Evolutionary conservation across 2,797 vertebrate species (phyloP), one percentile per base, ranked within the genome.

Genomic region (Nyctibius grandis): DNA sequence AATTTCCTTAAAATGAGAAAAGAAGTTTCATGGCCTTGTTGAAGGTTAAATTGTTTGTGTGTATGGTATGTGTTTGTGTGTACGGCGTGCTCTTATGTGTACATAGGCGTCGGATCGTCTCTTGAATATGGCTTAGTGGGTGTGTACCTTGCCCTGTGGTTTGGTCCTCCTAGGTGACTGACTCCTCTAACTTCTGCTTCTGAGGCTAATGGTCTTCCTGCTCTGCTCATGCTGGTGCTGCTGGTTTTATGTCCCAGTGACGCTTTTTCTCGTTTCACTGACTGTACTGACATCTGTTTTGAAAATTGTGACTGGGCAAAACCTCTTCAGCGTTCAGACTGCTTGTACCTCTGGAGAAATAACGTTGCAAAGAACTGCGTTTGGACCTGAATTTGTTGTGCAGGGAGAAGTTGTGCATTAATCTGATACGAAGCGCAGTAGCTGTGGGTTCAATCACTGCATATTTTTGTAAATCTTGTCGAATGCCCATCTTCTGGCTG

Each of bases 221-320:
- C 44, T 83, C 63, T 0, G 1, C 63, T 94, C 1, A 0, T 81
- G 76, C 65, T 88, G 51, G 22, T 0, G 3, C 42, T 76, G 4
- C 74, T 69, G 69, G 15, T 64, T 91, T 87, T 85, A 33, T 80
- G 61, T 90, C 76, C 70, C 51, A n/a, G 69, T 47, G 75, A 72
- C 25, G 13, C 56, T 92, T 79, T 47, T 57, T 76, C 84, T 85
- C 42, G 26, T 95, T 89, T 72, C 44, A 18, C 31, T 73, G 64
- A 34, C n/a, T 28, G 21, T 61, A 33, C 74, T 1, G 4, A 59
- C 63, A 86, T 48, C 89, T 72, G 86, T 68, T 95, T 54, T 59
- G 87, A 67, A 88, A 91, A 61, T 48, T 68, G 56, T 51, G 57
- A 73, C 45, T 0, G 12, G 34, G 33, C 60, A 61, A 53, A 79